phyloP scores from a whole-genome alignment of 2,797 vertebrate genomes.

The Poecilia picta region DNA sequence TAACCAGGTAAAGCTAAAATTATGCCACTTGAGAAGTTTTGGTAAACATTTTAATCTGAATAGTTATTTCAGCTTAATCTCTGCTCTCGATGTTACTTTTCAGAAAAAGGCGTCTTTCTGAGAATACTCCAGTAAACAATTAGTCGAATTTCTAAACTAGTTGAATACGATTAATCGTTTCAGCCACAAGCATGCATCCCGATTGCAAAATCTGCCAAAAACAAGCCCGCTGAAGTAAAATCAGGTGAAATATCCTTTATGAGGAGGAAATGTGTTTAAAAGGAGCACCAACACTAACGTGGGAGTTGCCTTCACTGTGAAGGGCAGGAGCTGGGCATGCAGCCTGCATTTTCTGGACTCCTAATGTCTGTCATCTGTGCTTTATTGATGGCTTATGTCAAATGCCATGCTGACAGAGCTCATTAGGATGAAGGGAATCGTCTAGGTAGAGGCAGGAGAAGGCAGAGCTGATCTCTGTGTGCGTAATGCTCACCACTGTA shows the following conservation, averaged over 20 bases:
- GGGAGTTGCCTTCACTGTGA: constrained; percentile 30
- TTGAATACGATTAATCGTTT: no score
- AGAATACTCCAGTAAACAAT: no score
- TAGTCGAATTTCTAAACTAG: no score
- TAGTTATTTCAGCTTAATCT: no score
- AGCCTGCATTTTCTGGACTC: constrained; percentile 59
- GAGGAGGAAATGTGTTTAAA: not conserved
- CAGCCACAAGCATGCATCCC: not conserved
- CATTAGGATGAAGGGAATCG: constrained; percentile 77
- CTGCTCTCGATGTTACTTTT: no score
- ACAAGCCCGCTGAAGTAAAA: not conserved
- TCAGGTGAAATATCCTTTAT: not conserved
- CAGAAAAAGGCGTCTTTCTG: no score
- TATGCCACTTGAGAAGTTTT: no score
- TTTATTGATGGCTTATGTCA: constrained; percentile 82
- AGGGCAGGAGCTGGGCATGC: constrained; percentile 39
- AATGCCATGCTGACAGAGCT: constrained; percentile 83
- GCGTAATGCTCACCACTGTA: constrained; percentile 71
- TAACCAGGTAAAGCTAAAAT: no score
- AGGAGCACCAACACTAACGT: constrained; percentile 34
- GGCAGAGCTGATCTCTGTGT: constrained; percentile 81
- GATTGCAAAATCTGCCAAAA: constrained; percentile 2
- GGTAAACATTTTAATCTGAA: no score
- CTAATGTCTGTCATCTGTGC: constrained; percentile 72
- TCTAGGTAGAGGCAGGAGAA: constrained; percentile 76